phyloP scores from a whole-genome alignment of 2,888 invertebrate species.

The Agapetus fuscipes region DNA sequence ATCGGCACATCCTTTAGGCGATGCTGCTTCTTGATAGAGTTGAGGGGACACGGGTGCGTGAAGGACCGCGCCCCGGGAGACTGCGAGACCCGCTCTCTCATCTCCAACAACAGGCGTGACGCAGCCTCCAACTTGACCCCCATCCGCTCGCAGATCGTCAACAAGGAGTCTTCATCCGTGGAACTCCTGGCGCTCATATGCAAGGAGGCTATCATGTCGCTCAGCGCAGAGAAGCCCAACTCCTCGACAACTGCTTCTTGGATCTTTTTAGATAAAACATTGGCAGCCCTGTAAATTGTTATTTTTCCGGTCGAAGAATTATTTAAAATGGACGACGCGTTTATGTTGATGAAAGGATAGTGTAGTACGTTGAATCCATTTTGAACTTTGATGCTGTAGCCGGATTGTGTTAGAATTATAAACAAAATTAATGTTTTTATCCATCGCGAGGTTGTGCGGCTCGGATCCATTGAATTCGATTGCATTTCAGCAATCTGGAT shows the following conservation, averaged over 20 bases:
- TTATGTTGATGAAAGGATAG: too few species aligned
- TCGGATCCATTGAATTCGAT: too few species aligned
- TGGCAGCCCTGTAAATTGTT: too few species aligned
- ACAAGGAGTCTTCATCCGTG: conserved; percentile 32
- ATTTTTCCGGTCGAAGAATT: too few species aligned
- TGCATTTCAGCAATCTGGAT: too few species aligned
- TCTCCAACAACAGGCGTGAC: conserved; percentile 34
- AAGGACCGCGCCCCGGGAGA: conserved; percentile 38
- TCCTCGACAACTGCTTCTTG: conserved; percentile 9
- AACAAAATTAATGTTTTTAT: too few species aligned
- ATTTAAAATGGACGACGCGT: too few species aligned
- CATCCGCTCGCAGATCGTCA: conserved; percentile 34
- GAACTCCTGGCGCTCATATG: not conserved
- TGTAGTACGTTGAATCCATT: too few species aligned
- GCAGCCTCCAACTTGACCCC: conserved; percentile 37
- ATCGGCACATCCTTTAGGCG: conserved; percentile 11
- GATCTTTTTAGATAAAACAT: conserved; percentile 1
- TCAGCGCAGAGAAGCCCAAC: conserved; percentile 9
- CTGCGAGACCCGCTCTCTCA: conserved; percentile 32
- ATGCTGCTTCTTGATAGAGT: conserved; percentile 25
- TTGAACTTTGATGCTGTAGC: too few species aligned
- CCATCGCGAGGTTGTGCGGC: too few species aligned
- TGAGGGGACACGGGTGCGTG: conserved; percentile 42
- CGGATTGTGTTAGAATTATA: too few species aligned
- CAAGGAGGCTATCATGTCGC: conserved; percentile 8